Evolutionary conservation across 2,113 vertebrate genomes (phyloP), one percentile per base, ranked within the genome.

Genomic region (Perca flavescens): DNA sequence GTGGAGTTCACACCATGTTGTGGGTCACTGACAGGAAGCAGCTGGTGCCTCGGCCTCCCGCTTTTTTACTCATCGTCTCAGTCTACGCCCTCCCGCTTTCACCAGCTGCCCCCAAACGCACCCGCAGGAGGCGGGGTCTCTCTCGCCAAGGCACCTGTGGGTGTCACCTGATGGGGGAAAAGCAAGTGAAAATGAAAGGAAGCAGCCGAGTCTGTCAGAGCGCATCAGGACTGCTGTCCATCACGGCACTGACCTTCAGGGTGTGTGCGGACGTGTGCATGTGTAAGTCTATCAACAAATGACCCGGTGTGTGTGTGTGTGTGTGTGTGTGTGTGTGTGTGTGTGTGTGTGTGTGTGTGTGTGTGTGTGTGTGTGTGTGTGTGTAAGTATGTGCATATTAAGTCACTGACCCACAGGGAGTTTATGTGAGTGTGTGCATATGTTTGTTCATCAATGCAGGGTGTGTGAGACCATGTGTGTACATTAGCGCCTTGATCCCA

Each of bases 151-250:
- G 93, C 95, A 96, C 94, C 94, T 95, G 91, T 94, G 94, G 95
- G 93, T 95, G 92, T 94, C 93, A 95, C 94, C 94, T 95, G 95
- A 94, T 82, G 88, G 83, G 86, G 82, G 84, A 86, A 89, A 91
- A 87, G 93, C 94, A 95, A 89, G 80, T 93, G 92, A 93, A 95
- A 95, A 94, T 96, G 95, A 96, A 95, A 94, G 95, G 94, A 94
- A 95, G 93, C 95, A 95, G 95, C 93, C 94, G 92, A 92, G 75
- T 82, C 95, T 96, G 96, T 96, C 96, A 96, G 90, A 88, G 83
- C 56, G 54, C 92, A 96, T 96, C 94, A 96, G 88, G 80, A 28
- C 16, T 25, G 83, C 92, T 91, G 77, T 94, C 74, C 87, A 90
- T 96, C 95, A 95, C 75, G 6, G 19, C n/a, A 31, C 80, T 90